A percentile compares a stretch with the other conserved stretches of the same genome.
Conservation (phyloP, 2,797 vertebrate genomes). For the Xenops minutus region DNA sequence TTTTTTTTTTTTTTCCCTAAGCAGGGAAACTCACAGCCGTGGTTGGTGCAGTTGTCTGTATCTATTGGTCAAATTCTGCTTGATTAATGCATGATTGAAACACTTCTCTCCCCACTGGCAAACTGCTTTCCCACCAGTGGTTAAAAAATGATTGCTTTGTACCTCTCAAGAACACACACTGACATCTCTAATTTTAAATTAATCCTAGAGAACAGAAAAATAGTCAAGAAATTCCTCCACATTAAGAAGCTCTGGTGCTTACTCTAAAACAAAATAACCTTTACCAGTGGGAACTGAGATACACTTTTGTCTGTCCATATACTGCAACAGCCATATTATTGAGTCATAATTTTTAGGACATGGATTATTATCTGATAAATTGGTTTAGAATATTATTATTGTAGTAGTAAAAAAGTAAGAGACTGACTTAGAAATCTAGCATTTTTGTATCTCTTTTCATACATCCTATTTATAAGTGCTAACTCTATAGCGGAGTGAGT, state of each 20-base stretch:
- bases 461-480: background rate
- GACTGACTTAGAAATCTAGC: background rate
- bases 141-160: slow-evolving; percentile 70
- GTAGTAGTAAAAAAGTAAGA: background rate
- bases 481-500: background rate
- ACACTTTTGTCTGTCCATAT: background rate
- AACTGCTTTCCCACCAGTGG: slow-evolving; percentile 50
- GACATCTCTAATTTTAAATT: slow-evolving; percentile 64
- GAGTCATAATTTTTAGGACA: background rate
- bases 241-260: slow-evolving; percentile 29
- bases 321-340: background rate
- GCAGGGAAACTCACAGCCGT: slow-evolving; percentile 15
- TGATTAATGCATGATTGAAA: slow-evolving; percentile 65
- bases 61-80: slow-evolving; percentile 49
- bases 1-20: slow-evolving; percentile 3
- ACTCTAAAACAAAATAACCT: slow-evolving; percentile 51
- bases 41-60: slow-evolving; percentile 50
- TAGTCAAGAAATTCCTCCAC: slow-evolving; percentile 17
- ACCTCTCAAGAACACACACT: slow-evolving; percentile 58
- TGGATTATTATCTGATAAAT: background rate
- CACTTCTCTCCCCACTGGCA: slow-evolving; percentile 40
- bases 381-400: background rate
- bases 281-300: background rate
- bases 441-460: background rate
- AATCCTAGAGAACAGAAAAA: slow-evolving; percentile 65